phyloP scores from a whole-genome alignment of 2,113 vertebrate genomes.

The Pluvianellus socialis region DNA sequence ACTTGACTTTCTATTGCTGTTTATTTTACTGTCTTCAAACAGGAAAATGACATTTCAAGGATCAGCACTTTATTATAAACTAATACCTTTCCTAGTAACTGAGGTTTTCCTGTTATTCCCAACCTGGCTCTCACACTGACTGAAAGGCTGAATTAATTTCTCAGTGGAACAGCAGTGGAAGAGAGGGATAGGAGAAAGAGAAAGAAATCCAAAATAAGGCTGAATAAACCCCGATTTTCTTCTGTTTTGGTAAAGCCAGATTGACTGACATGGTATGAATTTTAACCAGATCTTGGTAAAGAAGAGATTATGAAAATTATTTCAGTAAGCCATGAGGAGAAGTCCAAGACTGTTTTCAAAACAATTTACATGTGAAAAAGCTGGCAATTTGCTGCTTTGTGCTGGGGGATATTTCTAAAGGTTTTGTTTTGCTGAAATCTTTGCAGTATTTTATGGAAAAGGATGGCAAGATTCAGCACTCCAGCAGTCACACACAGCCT shows the following conservation, averaged over 20 bases:
- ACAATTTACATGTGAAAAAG: not conserved
- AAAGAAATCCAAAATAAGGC: not conserved
- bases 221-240: not conserved
- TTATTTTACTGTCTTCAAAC: slow-evolving; percentile 8
- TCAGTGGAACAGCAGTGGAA: not conserved
- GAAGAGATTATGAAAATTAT: not conserved
- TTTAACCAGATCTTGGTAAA: not conserved
- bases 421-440: not conserved
- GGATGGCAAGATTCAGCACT: not conserved
- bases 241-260: not conserved
- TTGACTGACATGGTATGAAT: not conserved
- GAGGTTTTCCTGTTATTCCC: slow-evolving; percentile 19
- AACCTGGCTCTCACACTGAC: not conserved
- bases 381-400: not conserved
- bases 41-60: slow-evolving; percentile 11
- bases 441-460: not conserved
- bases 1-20: not conserved
- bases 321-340: not conserved
- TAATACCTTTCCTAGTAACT: slow-evolving; percentile 12
- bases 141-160: slow-evolving; percentile 33
- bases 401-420: not conserved
- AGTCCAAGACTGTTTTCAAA: not conserved
- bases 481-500: not conserved
- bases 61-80: slow-evolving; percentile 15
- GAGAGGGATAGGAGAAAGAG: not conserved